These are phyloP conservation scores for Drosophila setifemur DNA, from an alignment of 1,140 invertebrate species.

Conservation along the genomic window DNA sequence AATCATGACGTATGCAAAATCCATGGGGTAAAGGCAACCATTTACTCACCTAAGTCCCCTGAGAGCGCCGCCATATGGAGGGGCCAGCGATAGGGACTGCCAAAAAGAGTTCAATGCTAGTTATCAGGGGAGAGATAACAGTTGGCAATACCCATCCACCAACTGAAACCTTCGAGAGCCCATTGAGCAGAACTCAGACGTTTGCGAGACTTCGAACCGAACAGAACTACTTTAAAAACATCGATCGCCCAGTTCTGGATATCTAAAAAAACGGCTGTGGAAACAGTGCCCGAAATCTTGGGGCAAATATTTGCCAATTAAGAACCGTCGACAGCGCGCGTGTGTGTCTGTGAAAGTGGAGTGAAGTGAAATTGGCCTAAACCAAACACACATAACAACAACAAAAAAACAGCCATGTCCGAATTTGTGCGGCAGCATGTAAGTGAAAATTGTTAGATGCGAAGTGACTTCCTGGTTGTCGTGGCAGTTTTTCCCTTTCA, in stretches of 20 bases:
- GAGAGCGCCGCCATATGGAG: constrained; percentile 39
- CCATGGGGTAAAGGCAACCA: background rate
- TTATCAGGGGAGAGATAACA: constrained; percentile 66
- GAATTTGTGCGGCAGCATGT: constrained; percentile 71
- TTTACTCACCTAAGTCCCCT: background rate
- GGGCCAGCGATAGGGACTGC: constrained; percentile 45
- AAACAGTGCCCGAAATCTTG: constrained; percentile 53
- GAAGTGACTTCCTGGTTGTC: constrained; percentile 37
- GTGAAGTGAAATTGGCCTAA: constrained; percentile 6
- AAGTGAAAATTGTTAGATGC: constrained; percentile 22
- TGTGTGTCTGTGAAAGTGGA: constrained; percentile 37
- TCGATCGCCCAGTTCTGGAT: constrained; percentile 1
- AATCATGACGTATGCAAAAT: constrained; percentile 54
- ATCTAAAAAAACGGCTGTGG: constrained; percentile 56
- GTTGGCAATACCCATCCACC: constrained; percentile 31
- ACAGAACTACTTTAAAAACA: constrained; percentile 30
- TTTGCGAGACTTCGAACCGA: constrained; percentile 57
- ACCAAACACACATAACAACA: no score
- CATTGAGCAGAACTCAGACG: constrained; percentile 47
- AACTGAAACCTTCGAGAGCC: constrained; percentile 23
- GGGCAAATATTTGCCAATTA: constrained; percentile 69
- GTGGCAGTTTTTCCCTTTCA: constrained; percentile 14
- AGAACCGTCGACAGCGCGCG: constrained; percentile 28
- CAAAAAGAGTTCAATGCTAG: constrained; percentile 73
- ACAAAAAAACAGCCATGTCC: constrained; percentile 41